Evolutionary conservation across 2,888 invertebrate genomes (phyloP).

Genomic region (Chalcis sispes): DNA sequence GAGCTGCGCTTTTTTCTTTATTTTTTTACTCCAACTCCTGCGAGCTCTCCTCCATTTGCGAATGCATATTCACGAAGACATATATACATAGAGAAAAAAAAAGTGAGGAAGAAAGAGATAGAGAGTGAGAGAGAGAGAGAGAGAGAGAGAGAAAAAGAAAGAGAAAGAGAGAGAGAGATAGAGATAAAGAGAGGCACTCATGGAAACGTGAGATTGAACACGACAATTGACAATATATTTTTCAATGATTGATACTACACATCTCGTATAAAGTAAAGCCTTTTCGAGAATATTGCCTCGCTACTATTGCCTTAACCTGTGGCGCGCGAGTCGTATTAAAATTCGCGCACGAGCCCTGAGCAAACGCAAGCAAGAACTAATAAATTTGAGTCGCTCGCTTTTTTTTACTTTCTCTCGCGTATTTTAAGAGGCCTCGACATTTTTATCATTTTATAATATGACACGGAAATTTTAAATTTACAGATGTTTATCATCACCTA

Average conservation of each 20-base stretch:
- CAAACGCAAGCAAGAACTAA: not conserved
- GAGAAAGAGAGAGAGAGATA: not conserved
- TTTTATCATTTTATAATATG: no score
- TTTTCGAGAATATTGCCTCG: not conserved
- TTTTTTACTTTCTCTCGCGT: no score
- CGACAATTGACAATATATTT: slow-evolving; percentile 62
- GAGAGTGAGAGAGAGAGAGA: not conserved
- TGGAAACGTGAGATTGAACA: slow-evolving; percentile 60
- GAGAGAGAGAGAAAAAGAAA: not conserved
- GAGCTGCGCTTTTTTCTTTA: no score
- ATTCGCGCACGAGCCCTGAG: not conserved
- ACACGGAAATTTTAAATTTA: no score
- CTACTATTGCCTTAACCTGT: not conserved
- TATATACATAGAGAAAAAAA: not conserved
- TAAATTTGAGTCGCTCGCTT: not conserved
- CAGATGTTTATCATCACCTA: no score
- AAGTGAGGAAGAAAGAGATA: not conserved
- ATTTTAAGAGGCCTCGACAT: no score
- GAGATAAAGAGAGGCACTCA: slow-evolving; percentile 13
- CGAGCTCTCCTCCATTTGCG: not conserved
- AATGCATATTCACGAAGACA: not conserved
- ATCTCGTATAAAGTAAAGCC: slow-evolving; percentile 15
- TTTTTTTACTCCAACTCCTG: slow-evolving; percentile 8
- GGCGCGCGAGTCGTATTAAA: not conserved
- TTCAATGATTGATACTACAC: slow-evolving; percentile 60